Evolutionary conservation across 2,888 invertebrate species (phyloP), one percentile per base, ranked within the genome.

Genomic region (Drosophila tanythrix): DNA sequence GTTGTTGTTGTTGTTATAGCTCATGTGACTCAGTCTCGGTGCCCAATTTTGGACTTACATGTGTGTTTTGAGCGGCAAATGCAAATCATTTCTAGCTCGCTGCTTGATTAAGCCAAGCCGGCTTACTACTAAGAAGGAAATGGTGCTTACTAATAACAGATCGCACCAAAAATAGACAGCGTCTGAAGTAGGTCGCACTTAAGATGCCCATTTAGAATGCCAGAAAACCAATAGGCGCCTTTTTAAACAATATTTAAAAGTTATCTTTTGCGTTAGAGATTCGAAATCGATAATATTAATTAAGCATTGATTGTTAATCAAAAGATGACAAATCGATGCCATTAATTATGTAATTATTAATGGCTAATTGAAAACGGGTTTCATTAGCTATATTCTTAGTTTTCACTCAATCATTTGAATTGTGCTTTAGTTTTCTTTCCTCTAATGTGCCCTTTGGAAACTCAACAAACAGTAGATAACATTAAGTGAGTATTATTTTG

Each of bases 81-180:
- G 78, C 76, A 76, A 81, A 77, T 73, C 38, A 62, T 63, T 61
- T 57, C 27, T 8, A 25, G 36, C 36, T 53, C 21, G 31, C 57
- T 43, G 52, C 77, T 73, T 65, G 58, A 76, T 77, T 77, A 76
- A 76, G 58, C 48, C 64, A 67, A 57, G 63, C 51, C 53, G 64
- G 58, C 70, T 64, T 43, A 25, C 27, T 2, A 59, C 40, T 67
- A 67, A 80, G 80, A 67, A 67, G 80, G 80, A 78, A 78, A 71
- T 51, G 40, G 29, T 46, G 64, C 53, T 68, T 72, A 80, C 80
- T 78, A 76, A 78, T 76, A 80, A 69, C 55, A 69, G 64, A 72
- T 76, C 61, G 13, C 50, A 43, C n/a, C 56, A 33, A 69, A 46
- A 53, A n/a, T 50, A 38, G 73, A 55, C 36, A 53, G 40, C 50